Evolutionary conservation across 2,113 vertebrate species (phyloP).

Genomic region (Cheirogaleus medius): DNA sequence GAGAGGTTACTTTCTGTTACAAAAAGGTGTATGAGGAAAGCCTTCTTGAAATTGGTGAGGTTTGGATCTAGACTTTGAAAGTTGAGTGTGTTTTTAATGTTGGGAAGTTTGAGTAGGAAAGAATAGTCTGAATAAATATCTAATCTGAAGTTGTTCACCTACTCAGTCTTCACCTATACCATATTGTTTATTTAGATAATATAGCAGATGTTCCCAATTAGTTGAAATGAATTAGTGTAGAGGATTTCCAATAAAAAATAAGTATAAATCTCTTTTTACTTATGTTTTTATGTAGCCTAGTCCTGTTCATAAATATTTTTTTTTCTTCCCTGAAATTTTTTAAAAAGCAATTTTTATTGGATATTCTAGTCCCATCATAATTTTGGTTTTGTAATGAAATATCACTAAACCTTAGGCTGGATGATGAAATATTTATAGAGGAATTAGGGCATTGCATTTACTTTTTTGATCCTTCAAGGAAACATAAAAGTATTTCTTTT

Average conservation of each 20-base stretch:
- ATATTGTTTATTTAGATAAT: background rate
- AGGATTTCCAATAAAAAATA: background rate
- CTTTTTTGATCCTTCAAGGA: background rate
- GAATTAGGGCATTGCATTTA: background rate
- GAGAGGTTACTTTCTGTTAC: background rate
- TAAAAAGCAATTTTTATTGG: background rate
- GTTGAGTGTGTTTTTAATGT: background rate
- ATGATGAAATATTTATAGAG: background rate
- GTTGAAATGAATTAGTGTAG: background rate
- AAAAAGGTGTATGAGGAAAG: background rate
- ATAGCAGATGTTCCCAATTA: background rate
- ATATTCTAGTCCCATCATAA: background rate
- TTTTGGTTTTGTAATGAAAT: constrained; percentile 9
- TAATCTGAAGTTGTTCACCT: background rate
- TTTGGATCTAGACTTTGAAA: background rate
- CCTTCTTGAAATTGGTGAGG: background rate
- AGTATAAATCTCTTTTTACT: background rate
- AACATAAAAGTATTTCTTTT: constrained; percentile 37
- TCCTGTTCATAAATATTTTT: background rate
- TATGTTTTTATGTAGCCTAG: background rate
- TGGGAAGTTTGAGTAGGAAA: background rate
- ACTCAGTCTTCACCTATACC: background rate
- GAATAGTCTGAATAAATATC: background rate
- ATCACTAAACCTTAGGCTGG: background rate
- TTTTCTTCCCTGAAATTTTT: background rate